Conservation (phyloP, 1,140 invertebrate genomes). For the Meloidogyne exigua region DNA sequence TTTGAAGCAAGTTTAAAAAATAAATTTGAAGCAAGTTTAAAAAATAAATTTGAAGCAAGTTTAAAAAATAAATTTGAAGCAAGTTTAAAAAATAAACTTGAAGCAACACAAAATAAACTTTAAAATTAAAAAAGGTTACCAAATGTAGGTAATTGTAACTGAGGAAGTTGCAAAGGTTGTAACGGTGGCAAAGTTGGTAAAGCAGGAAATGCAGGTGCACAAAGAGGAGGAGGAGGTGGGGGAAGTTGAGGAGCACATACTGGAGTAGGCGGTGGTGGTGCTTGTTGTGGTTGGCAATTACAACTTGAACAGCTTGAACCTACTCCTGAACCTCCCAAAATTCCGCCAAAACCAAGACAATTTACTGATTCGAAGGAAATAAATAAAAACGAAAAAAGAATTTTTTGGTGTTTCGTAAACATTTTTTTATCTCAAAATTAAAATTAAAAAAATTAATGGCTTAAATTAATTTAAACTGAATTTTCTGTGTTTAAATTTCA, state of each 20-base stretch:
- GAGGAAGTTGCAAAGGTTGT: neutral
- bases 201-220: neutral
- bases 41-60: no score
- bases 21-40: no score
- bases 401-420: neutral
- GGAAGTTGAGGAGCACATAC: neutral
- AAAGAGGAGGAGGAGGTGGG: neutral
- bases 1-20: no score
- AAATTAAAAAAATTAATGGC: no score
- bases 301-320: neutral
- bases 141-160: neutral
- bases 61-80: no score
- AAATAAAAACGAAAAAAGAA: neutral
- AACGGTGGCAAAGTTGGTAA: neutral
- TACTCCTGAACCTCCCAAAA: neutral
- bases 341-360: neutral
- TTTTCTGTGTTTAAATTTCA: neutral
- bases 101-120: no score
- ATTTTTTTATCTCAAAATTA: neutral
- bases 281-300: slow-evolving; percentile 4
- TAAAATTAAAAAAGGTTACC: neutral
- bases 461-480: neutral
- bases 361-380: neutral
- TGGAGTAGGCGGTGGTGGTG: neutral
- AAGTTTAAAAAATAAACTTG: no score